Base-by-base conservation (phyloP, 2,888 invertebrate species). In the Lamproptera curius region DNA sequence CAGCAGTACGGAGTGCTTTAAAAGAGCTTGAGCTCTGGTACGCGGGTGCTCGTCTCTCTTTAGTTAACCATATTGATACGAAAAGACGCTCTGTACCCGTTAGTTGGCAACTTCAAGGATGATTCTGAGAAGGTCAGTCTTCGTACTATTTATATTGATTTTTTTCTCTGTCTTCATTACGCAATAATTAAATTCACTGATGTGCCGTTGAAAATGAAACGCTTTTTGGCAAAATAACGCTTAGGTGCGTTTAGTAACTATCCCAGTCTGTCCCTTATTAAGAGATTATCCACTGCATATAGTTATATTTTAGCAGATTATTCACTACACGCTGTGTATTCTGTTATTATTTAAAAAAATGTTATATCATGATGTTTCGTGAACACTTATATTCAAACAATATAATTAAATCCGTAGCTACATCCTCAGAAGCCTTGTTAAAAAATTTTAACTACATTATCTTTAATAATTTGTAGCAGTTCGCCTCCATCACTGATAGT, bases 21-120 rank as follows among this genome's bases (percentile, higher is more conserved):
- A 91, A 93, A 28, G 99, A 99, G 70, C 83, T 99, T 31, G 99
- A 99, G 67, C 91, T 96, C 56, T 99, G 99, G 99, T 97, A 96
- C 58, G 91, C 96, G 0, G 95, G 94, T 46, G 93, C 96, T 0
- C 91, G 92, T 42, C 93, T 98, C 58, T 80, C 91, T 31, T 77
- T 97, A 10, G 90, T 90, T 1, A 90, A 91, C 36, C 95, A 97
- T 69, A 89, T 80, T 34, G 96, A 97, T 80, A 93, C 89, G 14
- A 91, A 92, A 35, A 2, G 28, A 10, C 90, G 91, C 54, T 78
- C 81, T 0, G 84, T 96, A 1, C 90, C 91, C 53, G 89, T 98
- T n/a, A 26, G 94, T 98, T 44, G 96, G 95, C 75, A 97, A 98
- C 67, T 98, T 95, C 89, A 97, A 96, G 75, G 95, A 97, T 55